phyloP scores from a whole-genome alignment of 2,888 invertebrate genomes.

The Dolomedes plantarius region DNA sequence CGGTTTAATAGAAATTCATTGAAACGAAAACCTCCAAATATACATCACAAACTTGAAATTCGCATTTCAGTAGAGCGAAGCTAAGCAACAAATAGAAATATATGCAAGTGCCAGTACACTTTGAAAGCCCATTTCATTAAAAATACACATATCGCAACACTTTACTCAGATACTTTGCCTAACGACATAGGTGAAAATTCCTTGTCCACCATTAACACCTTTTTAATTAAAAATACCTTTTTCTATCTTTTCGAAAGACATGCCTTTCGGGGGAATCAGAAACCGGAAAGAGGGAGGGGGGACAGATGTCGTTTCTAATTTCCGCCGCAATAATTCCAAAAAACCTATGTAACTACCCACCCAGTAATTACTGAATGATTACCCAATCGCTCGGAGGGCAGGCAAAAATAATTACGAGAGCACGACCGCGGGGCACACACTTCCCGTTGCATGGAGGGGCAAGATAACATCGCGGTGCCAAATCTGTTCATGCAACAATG shows the following conservation, averaged over 20 bases:
- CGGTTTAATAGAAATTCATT: no score
- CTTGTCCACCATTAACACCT: neutral
- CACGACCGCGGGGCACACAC: conserved; percentile 12
- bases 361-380: conserved; percentile 24
- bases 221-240: conserved; percentile 25
- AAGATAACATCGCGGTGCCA: conserved; percentile 8
- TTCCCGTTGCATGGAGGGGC: neutral
- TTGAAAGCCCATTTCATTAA: neutral
- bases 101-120: no score
- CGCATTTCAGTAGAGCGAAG: no score
- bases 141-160: no score
- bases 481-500: neutral
- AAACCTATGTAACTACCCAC: conserved; percentile 19
- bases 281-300: neutral
- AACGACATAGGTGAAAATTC: neutral
- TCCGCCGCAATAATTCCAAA: conserved; percentile 24
- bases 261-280: neutral
- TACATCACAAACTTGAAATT: no score
- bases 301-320: conserved; percentile 21
- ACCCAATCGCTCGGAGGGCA: conserved; percentile 4
- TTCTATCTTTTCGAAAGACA: neutral
- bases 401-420: conserved; percentile 20
- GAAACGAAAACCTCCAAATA: no score
- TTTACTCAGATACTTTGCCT: neutral
- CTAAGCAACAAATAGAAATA: no score